These are phyloP conservation scores for Coregonus clupeaformis DNA, from an alignment of 2,113 vertebrate species.

Conservation along the genomic window DNA sequence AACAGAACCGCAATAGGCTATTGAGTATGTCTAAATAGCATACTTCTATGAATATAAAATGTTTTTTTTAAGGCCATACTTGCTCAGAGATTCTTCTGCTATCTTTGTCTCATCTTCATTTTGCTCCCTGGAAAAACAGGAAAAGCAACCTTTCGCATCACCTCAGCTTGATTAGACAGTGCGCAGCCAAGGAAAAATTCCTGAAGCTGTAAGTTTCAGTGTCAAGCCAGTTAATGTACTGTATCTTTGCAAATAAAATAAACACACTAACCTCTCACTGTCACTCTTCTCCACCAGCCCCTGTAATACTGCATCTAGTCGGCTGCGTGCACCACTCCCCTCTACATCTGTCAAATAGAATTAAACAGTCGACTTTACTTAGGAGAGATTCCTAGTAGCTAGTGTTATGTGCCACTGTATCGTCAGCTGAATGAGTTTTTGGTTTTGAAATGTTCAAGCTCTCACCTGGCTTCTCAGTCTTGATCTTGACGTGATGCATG, in stretches of 20 bases:
- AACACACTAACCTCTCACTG: conserved; percentile 69
- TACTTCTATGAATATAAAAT: background rate
- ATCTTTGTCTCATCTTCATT: conserved; percentile 83
- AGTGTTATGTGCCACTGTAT: no score
- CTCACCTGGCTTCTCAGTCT: conserved; percentile 80
- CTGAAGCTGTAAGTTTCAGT: no score
- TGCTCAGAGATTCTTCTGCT: conserved; percentile 77
- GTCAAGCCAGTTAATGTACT: no score
- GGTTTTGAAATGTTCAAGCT: background rate
- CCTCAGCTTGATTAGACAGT: background rate
- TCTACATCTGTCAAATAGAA: conserved; percentile 63
- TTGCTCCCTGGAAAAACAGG: conserved; percentile 75
- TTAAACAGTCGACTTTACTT: background rate
- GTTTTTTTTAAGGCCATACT: conserved; percentile 69
- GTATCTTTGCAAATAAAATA: no score
- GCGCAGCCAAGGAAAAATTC: background rate
- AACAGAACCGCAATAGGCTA: no score
- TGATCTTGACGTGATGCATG: conserved; percentile 80
- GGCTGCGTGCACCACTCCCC: conserved; percentile 65
- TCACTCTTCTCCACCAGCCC: conserved; percentile 78
- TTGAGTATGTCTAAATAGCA: no score
- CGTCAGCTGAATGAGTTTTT: background rate
- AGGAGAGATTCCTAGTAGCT: background rate
- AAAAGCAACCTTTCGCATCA: background rate
- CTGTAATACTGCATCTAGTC: conserved; percentile 77